Base-by-base conservation (phyloP, 2,113 vertebrate genomes). In the Thalassarche chlororhynchos region DNA sequence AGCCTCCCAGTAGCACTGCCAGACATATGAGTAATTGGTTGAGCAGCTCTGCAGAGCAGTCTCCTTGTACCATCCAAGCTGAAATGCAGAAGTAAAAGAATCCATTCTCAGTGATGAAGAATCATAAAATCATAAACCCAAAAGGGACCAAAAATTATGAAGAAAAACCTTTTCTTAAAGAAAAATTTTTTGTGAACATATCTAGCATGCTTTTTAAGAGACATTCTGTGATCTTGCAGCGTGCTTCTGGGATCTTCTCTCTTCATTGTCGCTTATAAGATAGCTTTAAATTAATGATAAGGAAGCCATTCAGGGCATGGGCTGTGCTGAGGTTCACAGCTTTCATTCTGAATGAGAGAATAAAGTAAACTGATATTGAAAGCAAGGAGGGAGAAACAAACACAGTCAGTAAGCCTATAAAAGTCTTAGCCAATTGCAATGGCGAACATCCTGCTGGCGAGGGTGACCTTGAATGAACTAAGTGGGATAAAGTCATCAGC, bases 391-490 rank as follows among this genome's bases (percentile, higher is more conserved):
- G 79, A 95, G 96, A 96, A 87, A 84, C 83, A 94, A 94, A 89
- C 60, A 34, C 64, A 96, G 94, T 49, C 93, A 92, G 70, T 98
- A 98, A 98, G 96, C 97, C 97, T 97, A 87, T 96, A 95, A 96
- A 94, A 95, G 97, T 87, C 88, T 97, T 96, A 93, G 76, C 93
- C 91, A 97, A 96, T 97, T 94, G 95, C 85, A 66, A 94, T 95
- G 92, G 96, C 26, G 96, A 98, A 75, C 92, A 97, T 96, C 94
- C 86, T 88, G 96, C 87, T 83, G 86, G 71, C 26, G 6, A 90
- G 93, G 87, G 82, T 95, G 98, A 98, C 98, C 98, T 98, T 97
- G 97, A 88, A 93, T 97, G 97, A 98, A 98, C 97, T 97, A 98
- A 97, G 98, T 93, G 96, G 95, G 98, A 97, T 98, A 98, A 97